A percentile compares a stretch with the other conserved stretches of the same genome.
These are phyloP conservation scores for Paraplagusia blochii DNA, from an alignment of 2,113 vertebrate species.

Conservation along the genomic window DNA sequence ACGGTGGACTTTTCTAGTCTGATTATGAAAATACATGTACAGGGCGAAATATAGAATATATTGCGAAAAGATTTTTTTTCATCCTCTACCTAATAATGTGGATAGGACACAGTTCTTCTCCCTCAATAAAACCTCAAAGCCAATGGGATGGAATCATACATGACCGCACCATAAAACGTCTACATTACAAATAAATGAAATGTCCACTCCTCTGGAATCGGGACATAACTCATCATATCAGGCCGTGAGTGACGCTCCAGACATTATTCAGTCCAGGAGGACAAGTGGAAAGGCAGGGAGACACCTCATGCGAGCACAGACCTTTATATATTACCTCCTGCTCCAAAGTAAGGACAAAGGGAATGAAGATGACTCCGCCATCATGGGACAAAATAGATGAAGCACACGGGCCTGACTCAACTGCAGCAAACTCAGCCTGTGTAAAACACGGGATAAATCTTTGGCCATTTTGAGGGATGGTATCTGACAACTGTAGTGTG, in stretches of 20 bases:
- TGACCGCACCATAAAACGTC: constrained; percentile 45
- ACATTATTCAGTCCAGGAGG: constrained; percentile 65
- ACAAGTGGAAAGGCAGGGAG: constrained; percentile 62
- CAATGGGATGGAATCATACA: constrained; percentile 39
- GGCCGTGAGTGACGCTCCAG: constrained; percentile 42
- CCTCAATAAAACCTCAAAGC: constrained; percentile 25
- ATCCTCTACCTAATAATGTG: constrained; percentile 14
- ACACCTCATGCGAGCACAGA: constrained; percentile 60
- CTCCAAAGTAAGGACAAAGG: constrained; percentile 75
- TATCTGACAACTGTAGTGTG: too few relatives aligned
- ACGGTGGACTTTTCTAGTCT: too few relatives aligned
- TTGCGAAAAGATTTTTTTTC: neutral
- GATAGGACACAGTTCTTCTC: constrained; percentile 12
- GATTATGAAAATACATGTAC: neutral
- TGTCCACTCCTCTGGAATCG: constrained; percentile 43
- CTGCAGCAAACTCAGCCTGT: constrained; percentile 47
- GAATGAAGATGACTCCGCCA: constrained; percentile 86
- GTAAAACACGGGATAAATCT: constrained; percentile 70
- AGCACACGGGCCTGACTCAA: constrained; percentile 67
- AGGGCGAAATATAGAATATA: neutral
- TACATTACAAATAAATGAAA: constrained; percentile 51
- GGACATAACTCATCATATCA: constrained; percentile 66
- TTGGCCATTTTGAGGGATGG: constrained; percentile 16
- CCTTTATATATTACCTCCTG: constrained; percentile 71
- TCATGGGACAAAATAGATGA: constrained; percentile 66